Base-by-base conservation (phyloP, 2,888 invertebrate genomes). In the Leptinotarsa tumamoca region DNA sequence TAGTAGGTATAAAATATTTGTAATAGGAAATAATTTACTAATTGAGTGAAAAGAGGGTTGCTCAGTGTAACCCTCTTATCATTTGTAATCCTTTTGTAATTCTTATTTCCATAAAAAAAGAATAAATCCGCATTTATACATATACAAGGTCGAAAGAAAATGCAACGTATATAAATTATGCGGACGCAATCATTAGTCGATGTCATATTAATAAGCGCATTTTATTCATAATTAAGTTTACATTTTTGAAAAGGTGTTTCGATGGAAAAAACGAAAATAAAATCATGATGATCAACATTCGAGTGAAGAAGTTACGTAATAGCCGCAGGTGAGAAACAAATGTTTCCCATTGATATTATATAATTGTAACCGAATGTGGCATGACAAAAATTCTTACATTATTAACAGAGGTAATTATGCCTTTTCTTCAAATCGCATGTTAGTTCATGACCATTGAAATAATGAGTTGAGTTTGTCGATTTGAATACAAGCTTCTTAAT, bases 301-400 rank as follows among this genome's bases (percentile, higher is more conserved):
- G 58, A 76, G 72, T 70, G 67, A 70, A 67, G 52, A 69, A 72
- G 69, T 76, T 72, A 72, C 72, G 70, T 67, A 75, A 75, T 4
- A 27, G 14, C 15, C 49, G 70, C 75, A 76, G 75, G 72, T 76
- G 75, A 70, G 43, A 43, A 56, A 69, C 54, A 68, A 63, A 63
- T n/a, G 63, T 17, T 33, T 63, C 33, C 43, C 63, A 33, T 63
- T 33, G 63, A 43, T 17, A 18, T 71, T 71, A 66, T 66, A 18
- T 68, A 73, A 68, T 49, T 56, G 43, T 21, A 69, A 56, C 69
- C 69, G 18, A 56, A 70, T 17, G 49, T 58, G 68, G 33, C 63
- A n/a, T 27, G 5, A n/a, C 67, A 74, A 70, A 21, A 69, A 69
- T 69, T 69, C 56, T 33, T 69, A 56, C 49, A 69, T 69, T 27